Evolutionary conservation across 35 echinoderm and acorn worm genomes (phyloP).

Genomic region (Chiridota heheva): DNA sequence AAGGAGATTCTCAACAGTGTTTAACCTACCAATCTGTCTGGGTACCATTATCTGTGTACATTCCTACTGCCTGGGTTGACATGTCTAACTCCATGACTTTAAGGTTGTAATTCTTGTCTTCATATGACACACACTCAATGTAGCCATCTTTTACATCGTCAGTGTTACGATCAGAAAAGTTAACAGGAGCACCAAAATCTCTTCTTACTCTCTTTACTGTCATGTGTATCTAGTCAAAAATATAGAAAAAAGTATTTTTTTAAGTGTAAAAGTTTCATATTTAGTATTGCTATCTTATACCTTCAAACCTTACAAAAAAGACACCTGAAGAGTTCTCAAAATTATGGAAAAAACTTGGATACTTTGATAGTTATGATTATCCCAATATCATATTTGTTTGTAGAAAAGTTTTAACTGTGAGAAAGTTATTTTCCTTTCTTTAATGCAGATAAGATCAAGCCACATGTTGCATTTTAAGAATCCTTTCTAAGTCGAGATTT

Average conservation of each 20-base stretch:
- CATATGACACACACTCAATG: constrained; percentile 86
- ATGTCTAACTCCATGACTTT: constrained; percentile 86
- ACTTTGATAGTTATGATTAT: too few relatives aligned
- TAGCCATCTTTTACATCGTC: constrained; percentile 98
- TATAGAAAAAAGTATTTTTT: background rate
- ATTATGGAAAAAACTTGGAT: too few relatives aligned
- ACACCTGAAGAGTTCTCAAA: too few relatives aligned
- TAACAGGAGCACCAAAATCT: constrained; percentile 81
- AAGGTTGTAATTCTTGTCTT: constrained; percentile 92
- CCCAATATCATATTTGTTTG: too few relatives aligned
- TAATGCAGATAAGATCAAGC: too few relatives aligned
- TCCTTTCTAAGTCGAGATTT: too few relatives aligned
- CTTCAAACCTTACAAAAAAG: too few relatives aligned
- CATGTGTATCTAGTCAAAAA: constrained; percentile 35
- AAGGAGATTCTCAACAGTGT: too few relatives aligned
- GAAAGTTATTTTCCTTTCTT: too few relatives aligned
- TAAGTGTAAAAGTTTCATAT: background rate
- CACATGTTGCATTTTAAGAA: too few relatives aligned
- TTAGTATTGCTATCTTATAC: background rate
- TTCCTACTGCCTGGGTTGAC: constrained; percentile 63
- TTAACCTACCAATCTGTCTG: constrained; percentile 98
- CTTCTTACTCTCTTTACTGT: constrained; percentile 69
- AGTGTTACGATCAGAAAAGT: constrained; percentile 77
- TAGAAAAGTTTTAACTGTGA: too few relatives aligned
- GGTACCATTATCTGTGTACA: constrained; percentile 65